These are phyloP conservation scores for Hypomesus transpacificus DNA, from an alignment of 2,113 vertebrate species.

Conservation along the genomic window DNA sequence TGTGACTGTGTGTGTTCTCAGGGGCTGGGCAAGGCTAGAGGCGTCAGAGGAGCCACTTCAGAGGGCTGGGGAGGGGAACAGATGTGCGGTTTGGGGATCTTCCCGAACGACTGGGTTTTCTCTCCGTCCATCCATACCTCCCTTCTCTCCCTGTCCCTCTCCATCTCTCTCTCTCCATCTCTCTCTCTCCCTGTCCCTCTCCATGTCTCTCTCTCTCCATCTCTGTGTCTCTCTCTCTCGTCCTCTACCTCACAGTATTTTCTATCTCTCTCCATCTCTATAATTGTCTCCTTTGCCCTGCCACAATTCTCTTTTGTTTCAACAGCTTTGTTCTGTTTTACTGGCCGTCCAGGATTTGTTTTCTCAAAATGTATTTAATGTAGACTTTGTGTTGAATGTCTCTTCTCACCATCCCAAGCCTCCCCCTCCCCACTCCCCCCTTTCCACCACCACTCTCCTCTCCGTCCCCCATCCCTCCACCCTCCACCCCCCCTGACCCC, in stretches of 20 bases:
- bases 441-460: neutral
- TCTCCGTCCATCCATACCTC: neutral
- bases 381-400: neutral
- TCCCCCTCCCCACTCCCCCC: neutral
- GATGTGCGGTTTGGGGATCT: neutral
- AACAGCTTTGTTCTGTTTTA: neutral
- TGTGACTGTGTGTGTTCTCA: neutral
- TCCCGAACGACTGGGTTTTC: neutral
- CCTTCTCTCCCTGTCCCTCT: neutral
- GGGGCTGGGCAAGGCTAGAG: constrained; percentile 1
- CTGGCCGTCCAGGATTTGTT: constrained; percentile 13
- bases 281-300: no score
- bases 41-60: neutral
- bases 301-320: neutral
- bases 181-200: constrained; percentile 7
- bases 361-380: neutral
- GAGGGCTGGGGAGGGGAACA: constrained; percentile 3
- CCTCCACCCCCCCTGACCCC: neutral
- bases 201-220: neutral
- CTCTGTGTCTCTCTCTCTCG: neutral
- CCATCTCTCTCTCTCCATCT: neutral
- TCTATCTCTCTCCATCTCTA: neutral
- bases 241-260: constrained; percentile 13
- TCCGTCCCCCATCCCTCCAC: neutral
- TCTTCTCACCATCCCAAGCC: neutral